Conservation (phyloP, 2,888 invertebrate species). For the Abrostola triplasia region DNA sequence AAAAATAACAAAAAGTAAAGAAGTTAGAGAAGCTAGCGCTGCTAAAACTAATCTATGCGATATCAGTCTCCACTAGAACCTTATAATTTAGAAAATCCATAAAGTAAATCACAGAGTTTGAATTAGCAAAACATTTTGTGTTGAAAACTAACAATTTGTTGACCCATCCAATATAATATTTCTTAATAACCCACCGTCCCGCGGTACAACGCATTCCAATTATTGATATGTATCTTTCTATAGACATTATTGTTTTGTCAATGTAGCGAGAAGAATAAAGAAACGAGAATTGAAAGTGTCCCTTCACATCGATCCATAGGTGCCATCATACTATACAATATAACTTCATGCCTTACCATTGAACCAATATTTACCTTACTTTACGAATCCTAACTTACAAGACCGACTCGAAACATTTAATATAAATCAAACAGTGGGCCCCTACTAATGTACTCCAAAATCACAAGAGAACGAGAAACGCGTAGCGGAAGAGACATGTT, state of each 20-base stretch:
- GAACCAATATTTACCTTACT: slow-evolving; percentile 81
- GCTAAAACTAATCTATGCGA: slow-evolving; percentile 88
- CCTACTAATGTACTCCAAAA: slow-evolving; percentile 55
- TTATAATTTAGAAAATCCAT: slow-evolving; percentile 88
- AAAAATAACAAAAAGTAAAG: slow-evolving; percentile 71
- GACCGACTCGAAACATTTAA: slow-evolving; percentile 75
- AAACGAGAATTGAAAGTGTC: slow-evolving; percentile 79
- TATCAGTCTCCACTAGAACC: slow-evolving; percentile 88
- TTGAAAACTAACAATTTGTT: slow-evolving; percentile 76
- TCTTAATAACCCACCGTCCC: slow-evolving; percentile 70
- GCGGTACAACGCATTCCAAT: slow-evolving; percentile 76
- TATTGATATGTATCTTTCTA: slow-evolving; percentile 87
- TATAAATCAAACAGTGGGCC: slow-evolving; percentile 62
- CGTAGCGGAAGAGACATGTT: slow-evolving; percentile 62
- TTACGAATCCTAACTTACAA: slow-evolving; percentile 82
- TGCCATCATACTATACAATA: slow-evolving; percentile 76
- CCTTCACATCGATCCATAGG: slow-evolving; percentile 83
- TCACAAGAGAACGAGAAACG: slow-evolving; percentile 59
- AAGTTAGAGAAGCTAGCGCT: slow-evolving; percentile 87
- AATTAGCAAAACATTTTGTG: slow-evolving; percentile 85
- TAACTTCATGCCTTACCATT: slow-evolving; percentile 80
- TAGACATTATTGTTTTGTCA: slow-evolving; percentile 76
- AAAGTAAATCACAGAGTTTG: slow-evolving; percentile 88
- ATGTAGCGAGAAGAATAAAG: slow-evolving; percentile 74
- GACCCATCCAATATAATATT: slow-evolving; percentile 66